Conservation (phyloP, 1,140 invertebrate genomes). For the Drosophila lacteicornis region DNA sequence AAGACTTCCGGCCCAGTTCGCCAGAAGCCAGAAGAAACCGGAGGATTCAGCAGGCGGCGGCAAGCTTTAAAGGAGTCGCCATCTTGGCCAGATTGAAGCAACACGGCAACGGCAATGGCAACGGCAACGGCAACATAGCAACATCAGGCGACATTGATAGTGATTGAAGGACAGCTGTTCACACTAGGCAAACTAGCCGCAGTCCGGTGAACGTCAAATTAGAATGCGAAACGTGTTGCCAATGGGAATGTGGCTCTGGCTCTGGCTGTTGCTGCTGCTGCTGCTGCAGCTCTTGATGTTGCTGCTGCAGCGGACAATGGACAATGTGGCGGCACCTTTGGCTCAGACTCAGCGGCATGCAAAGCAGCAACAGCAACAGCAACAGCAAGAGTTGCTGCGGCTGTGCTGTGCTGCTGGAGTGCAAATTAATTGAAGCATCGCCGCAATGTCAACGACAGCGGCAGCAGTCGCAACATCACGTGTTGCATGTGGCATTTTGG, state of each 20-base stretch:
- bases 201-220: slow-evolving; percentile 76
- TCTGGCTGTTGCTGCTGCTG: not conserved
- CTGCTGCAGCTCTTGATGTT: slow-evolving; percentile 1
- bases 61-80: slow-evolving; percentile 68
- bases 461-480: slow-evolving; percentile 63
- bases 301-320: slow-evolving; percentile 64
- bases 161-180: slow-evolving; percentile 83
- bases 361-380: slow-evolving; percentile 51
- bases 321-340: slow-evolving; percentile 78
- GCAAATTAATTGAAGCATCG: slow-evolving; percentile 83
- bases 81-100: slow-evolving; percentile 78
- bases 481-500: slow-evolving; percentile 79
- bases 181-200: slow-evolving; percentile 63
- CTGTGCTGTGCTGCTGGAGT: slow-evolving; percentile 57
- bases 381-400: not conserved
- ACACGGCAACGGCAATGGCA: slow-evolving; percentile 33
- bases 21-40: slow-evolving; percentile 49
- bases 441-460: slow-evolving; percentile 77
- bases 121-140: slow-evolving; percentile 16
- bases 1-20: slow-evolving; percentile 79
- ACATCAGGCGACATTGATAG: slow-evolving; percentile 71
- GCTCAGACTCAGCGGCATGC: slow-evolving; percentile 63
- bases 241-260: slow-evolving; percentile 58
- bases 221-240: slow-evolving; percentile 84
- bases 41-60: slow-evolving; percentile 50